phyloP scores from a whole-genome alignment of 2,888 invertebrate genomes.

The Aphidoletes aphidimyza region DNA sequence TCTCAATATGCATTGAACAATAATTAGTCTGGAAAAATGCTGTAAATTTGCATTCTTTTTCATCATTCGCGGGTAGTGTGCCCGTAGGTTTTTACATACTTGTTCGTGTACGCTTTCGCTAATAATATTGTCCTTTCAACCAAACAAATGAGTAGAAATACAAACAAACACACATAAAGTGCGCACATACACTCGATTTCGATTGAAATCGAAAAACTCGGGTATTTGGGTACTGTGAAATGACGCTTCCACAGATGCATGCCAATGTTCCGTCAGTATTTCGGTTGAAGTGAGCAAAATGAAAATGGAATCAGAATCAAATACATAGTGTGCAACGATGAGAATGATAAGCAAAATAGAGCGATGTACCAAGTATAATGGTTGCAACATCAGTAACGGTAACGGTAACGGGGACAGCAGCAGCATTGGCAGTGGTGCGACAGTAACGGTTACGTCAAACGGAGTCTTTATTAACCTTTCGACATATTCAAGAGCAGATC shows the following conservation, averaged over 20 bases:
- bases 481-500: conserved; percentile 28
- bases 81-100: not conserved
- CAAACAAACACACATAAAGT: conserved; percentile 11
- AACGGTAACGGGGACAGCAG: no score
- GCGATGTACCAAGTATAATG: not conserved
- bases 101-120: conserved; percentile 23
- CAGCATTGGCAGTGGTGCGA: not conserved
- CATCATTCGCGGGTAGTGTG: not conserved
- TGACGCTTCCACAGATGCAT: not conserved
- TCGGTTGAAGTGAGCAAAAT: not conserved
- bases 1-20: no score
- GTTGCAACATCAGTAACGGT: not conserved
- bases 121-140: conserved; percentile 24
- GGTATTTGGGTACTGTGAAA: not conserved
- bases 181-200: conserved; percentile 29
- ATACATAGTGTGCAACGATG: conserved; percentile 7
- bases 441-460: conserved; percentile 10
- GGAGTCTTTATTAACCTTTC: not conserved
- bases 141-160: conserved; percentile 37
- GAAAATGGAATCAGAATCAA: not conserved
- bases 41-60: not conserved
- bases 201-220: not conserved
- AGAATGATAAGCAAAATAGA: conserved; percentile 5
- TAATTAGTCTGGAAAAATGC: no score
- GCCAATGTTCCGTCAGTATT: not conserved